Conservation (phyloP, 2,113 vertebrate species). For the Ptilonorhynchus violaceus region DNA sequence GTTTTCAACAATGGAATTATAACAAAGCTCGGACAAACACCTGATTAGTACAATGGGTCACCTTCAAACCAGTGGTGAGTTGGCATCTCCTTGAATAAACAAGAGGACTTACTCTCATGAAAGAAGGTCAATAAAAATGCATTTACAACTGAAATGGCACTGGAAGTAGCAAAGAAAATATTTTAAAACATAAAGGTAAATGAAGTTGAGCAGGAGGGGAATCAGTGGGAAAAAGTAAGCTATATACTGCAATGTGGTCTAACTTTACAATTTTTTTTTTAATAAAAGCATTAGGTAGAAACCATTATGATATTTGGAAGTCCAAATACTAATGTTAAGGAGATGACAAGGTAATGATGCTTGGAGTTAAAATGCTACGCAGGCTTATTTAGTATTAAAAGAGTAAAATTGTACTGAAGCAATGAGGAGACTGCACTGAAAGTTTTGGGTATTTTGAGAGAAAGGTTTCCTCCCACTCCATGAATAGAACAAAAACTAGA, state of each 20-base stretch:
- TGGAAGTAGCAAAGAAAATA: conserved; percentile 74
- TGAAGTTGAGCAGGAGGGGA: conserved; percentile 32
- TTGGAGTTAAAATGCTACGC: not conserved
- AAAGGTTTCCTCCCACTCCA: not conserved
- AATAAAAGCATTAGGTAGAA: not conserved
- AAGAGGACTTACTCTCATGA: conserved; percentile 76
- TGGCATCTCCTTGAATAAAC: conserved; percentile 67
- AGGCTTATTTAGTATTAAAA: not conserved
- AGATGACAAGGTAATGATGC: conserved; percentile 5
- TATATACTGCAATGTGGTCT: not conserved
- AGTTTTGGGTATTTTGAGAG: not conserved
- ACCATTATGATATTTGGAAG: not conserved
- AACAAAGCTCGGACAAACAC: conserved; percentile 24
- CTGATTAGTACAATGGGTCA: conserved; percentile 73
- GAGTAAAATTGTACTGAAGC: not conserved
- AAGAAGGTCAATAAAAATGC: conserved; percentile 71
- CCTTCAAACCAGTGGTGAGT: conserved; percentile 72
- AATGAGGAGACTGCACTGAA: not conserved
- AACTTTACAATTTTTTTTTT: not conserved
- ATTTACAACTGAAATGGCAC: conserved; percentile 75
- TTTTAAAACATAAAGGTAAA: conserved; percentile 72
- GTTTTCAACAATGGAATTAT: not conserved
- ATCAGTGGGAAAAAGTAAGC: not conserved
- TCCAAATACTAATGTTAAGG: not conserved
- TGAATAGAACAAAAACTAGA: not conserved